phyloP scores from a whole-genome alignment of 2,888 invertebrate genomes.

The Tenthredo mesomela region DNA sequence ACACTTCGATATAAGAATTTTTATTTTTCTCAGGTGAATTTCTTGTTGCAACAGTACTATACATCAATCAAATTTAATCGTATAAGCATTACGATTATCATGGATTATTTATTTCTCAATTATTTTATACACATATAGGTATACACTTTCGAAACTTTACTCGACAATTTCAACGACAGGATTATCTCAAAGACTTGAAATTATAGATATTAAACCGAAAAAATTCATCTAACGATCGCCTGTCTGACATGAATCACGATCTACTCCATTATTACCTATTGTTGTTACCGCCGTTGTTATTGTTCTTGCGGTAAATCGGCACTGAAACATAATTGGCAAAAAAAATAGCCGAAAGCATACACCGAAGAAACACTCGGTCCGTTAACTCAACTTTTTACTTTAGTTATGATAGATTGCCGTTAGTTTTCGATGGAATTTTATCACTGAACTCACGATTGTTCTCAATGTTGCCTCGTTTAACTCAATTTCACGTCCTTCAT shows the following conservation, averaged over 20 bases:
- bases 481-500: not conserved
- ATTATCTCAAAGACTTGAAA: conserved; percentile 7
- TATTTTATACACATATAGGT: conserved; percentile 10
- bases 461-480: too few species aligned
- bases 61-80: conserved; percentile 7
- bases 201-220: conserved; percentile 7
- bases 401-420: conserved; percentile 35
- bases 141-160: not conserved
- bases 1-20: not conserved
- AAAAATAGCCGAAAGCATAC: conserved; percentile 41
- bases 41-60: not conserved
- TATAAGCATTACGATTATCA: not conserved
- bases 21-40: not conserved
- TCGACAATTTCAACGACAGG: not conserved
- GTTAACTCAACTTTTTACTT: conserved; percentile 33
- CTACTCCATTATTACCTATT: conserved; percentile 39
- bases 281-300: conserved; percentile 29
- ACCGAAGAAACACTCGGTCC: conserved; percentile 43
- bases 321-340: conserved; percentile 49
- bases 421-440: conserved; percentile 32
- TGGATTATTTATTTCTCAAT: conserved; percentile 1
- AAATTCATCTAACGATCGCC: not conserved
- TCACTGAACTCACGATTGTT: conserved; percentile 30
- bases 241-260: conserved; percentile 28
- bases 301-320: conserved; percentile 39